These are phyloP conservation scores for Plagiodera versicolora DNA, from an alignment of 2,888 invertebrate genomes.

Conservation along the genomic window DNA sequence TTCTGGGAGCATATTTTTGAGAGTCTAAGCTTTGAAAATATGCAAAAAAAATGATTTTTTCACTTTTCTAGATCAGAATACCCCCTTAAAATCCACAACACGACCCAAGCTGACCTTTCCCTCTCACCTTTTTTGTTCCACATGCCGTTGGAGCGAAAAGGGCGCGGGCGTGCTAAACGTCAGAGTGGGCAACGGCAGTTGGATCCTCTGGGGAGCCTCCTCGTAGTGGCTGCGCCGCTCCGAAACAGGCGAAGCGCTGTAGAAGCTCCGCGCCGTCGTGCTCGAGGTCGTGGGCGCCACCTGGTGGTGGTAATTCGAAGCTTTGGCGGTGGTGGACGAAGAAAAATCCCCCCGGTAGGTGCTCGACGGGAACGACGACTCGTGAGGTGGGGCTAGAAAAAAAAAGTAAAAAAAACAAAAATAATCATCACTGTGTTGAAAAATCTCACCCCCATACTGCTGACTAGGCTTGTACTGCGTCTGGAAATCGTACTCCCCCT, in stretches of 20 bases:
- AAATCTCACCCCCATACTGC: constrained; percentile 24
- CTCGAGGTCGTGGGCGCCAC: constrained; percentile 25
- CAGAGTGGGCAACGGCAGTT: constrained; percentile 49
- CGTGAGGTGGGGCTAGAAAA: constrained; percentile 23
- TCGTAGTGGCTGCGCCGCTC: constrained; percentile 41
- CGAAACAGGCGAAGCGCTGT: constrained; percentile 33
- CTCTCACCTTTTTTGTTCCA: constrained; percentile 46
- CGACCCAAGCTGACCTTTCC: too few relatives aligned
- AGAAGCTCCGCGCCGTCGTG: constrained; percentile 32
- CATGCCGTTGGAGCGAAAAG: constrained; percentile 47
- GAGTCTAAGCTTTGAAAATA: too few relatives aligned
- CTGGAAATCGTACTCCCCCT: constrained; percentile 34
- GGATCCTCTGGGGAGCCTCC: constrained; percentile 46
- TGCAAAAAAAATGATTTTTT: too few relatives aligned
- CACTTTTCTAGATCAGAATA: too few relatives aligned
- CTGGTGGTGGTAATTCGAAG: constrained; percentile 11
- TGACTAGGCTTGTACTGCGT: constrained; percentile 26
- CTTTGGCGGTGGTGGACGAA: constrained; percentile 18
- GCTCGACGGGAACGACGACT: constrained; percentile 24
- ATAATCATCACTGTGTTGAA: not conserved
- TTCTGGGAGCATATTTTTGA: too few relatives aligned
- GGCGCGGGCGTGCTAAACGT: constrained; percentile 54
- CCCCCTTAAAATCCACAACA: too few relatives aligned
- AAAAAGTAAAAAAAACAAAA: too few relatives aligned
- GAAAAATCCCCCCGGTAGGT: constrained; percentile 22